Percentiles rank a stretch among this genome's conserved stretches.
phyloP scores from a whole-genome alignment of 1,140 invertebrate genomes.

The Drosophila ananassae region DNA sequence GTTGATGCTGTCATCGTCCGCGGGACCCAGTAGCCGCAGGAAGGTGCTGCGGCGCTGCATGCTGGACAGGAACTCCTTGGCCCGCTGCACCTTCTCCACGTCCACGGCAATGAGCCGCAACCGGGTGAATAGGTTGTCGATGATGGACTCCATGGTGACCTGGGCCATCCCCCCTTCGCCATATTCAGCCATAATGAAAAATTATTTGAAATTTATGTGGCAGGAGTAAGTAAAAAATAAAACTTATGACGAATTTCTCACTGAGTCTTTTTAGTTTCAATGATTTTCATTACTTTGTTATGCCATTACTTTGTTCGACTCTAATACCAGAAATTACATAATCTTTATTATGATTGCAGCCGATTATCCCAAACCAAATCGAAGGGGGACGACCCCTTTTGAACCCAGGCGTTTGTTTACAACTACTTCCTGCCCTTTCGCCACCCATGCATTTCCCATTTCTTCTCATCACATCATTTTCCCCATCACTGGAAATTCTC shows the following conservation, averaged over 20 bases:
- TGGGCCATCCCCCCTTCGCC: not conserved
- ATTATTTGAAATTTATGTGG: slow-evolving; percentile 6
- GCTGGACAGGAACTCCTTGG: slow-evolving; percentile 42
- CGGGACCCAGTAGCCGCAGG: slow-evolving; percentile 42
- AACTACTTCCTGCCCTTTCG: slow-evolving; percentile 25
- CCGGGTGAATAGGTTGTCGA: slow-evolving; percentile 36
- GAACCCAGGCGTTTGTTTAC: slow-evolving; percentile 9
- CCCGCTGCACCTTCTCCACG: slow-evolving; percentile 53
- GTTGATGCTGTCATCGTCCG: slow-evolving; percentile 22
- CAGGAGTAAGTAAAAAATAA: slow-evolving; percentile 1
- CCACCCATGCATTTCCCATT: slow-evolving; percentile 30
- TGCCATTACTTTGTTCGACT: not conserved
- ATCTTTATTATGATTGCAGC: slow-evolving; percentile 7
- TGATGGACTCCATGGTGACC: slow-evolving; percentile 4
- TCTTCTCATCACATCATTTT: slow-evolving; percentile 10
- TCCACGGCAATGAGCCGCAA: slow-evolving; percentile 55
- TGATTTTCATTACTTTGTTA: too few relatives aligned
- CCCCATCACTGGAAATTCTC: slow-evolving; percentile 22
- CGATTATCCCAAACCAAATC: slow-evolving; percentile 18
- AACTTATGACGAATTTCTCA: slow-evolving; percentile 1
- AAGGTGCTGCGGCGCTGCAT: slow-evolving; percentile 53
- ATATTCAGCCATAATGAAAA: slow-evolving; percentile 9
- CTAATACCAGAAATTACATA: slow-evolving; percentile 21
- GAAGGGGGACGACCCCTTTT: slow-evolving; percentile 6
- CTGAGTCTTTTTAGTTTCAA: too few relatives aligned